These are phyloP conservation scores for Amyelois transitella DNA, from an alignment of 1,140 invertebrate genomes.

Conservation along the genomic window DNA sequence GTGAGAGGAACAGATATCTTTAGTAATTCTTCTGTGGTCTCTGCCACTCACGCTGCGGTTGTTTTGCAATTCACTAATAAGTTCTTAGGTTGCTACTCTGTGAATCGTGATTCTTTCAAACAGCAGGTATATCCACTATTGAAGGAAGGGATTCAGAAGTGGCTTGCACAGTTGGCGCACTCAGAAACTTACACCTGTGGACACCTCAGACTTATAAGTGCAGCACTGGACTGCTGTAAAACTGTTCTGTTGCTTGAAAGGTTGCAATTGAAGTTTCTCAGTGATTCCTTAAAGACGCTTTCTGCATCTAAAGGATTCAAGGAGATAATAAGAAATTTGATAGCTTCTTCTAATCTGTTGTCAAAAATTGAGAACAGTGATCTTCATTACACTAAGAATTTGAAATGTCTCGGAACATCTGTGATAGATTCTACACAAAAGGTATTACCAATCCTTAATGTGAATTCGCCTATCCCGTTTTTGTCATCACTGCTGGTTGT, in stretches of 20 bases:
- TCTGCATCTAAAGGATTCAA: constrained; percentile 38
- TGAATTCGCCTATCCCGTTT: constrained; percentile 71
- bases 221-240: constrained; percentile 48
- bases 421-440: constrained; percentile 66
- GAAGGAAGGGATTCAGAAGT: constrained; percentile 53
- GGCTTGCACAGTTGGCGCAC: constrained; percentile 36
- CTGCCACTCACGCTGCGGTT: constrained; percentile 69
- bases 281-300: constrained; percentile 32
- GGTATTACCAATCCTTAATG: constrained; percentile 69
- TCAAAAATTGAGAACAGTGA: constrained; percentile 65
- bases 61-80: constrained; percentile 57
- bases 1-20: constrained; percentile 68
- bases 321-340: constrained; percentile 39
- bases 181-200: constrained; percentile 50
- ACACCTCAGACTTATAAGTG: constrained; percentile 44
- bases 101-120: constrained; percentile 34
- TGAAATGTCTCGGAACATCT: constrained; percentile 52
- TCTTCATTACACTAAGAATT: constrained; percentile 61
- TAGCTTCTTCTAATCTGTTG: constrained; percentile 57
- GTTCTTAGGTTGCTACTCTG: constrained; percentile 30
- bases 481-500: constrained; percentile 61
- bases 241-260: constrained; percentile 38
- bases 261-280: constrained; percentile 35
- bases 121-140: constrained; percentile 50
- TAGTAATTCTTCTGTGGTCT: constrained; percentile 55